Evolutionary conservation across 2,113 vertebrate species (phyloP), one percentile per base, ranked within the genome.

Genomic region (Callionymus lyra): DNA sequence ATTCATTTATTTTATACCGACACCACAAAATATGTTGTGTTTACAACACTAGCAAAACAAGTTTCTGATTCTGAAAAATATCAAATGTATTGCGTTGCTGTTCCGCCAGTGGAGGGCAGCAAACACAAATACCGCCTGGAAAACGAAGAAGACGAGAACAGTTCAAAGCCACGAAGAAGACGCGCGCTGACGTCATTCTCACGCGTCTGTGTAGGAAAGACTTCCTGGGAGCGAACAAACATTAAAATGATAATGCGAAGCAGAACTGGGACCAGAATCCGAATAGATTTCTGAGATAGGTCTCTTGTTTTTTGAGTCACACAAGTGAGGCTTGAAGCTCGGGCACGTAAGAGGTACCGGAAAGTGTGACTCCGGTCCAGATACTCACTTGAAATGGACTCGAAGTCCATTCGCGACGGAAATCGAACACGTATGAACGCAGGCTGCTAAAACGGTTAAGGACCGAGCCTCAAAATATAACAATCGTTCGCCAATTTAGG

Each of bases 161-260:
- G 21, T 8, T 5, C 21, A 27, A 27, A 27, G 21, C 21, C 21
- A 27, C 4, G 21, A 27, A 27, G 21, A 27, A 27, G 13, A 37
- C n/a, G 13, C 2, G 10, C 6, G 6, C 2, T 19, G 27, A 48
- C 51, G 60, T 68, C 64, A 62, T 57, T 31, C 16, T 34, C 1
- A 1, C 9, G 63, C 62, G 62, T 50, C 75, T 2, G 2, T 37
- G 8, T 50, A 51, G 74, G 74, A 73, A 72, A 41, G 37, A 1
- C 6, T 15, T 2, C 2, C 1, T n/a, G 2, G 2, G 62, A 82
- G 66, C 40, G 68, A 80, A 79, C 53, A 83, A 84, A 79, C 74
- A 51, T 56, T 36, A 12, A 16, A 39, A 33, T 31, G 16, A 38
- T n/a, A n/a, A 34, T 57, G 40, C 21, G 56, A 63, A 6, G 44